phyloP scores from a whole-genome alignment of 2,797 vertebrate genomes.

The Peromyscus aztecus region DNA sequence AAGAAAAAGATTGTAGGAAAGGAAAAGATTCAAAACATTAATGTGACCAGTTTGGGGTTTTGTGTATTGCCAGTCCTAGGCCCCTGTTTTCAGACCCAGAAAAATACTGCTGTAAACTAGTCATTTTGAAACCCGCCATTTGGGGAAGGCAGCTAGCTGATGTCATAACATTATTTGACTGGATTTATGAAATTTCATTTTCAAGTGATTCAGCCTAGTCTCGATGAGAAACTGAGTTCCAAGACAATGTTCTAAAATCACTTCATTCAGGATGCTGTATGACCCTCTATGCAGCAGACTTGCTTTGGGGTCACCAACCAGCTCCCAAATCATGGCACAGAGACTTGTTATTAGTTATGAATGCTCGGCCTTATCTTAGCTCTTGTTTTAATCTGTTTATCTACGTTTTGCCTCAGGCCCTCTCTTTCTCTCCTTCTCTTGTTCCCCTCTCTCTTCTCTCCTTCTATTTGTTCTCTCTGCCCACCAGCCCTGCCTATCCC shows the following conservation, averaged over 20 bases:
- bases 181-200: conserved; percentile 32
- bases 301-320: background rate
- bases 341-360: background rate
- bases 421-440: no score
- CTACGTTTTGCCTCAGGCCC: background rate
- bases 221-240: background rate
- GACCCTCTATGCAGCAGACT: background rate
- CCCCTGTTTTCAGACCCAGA: background rate
- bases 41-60: background rate
- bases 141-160: background rate
- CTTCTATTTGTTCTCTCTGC: no score
- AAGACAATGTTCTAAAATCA: background rate
- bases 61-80: background rate
- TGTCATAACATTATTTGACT: background rate
- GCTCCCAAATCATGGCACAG: background rate
- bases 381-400: background rate
- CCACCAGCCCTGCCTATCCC: no score
- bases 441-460: no score
- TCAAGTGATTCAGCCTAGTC: background rate
- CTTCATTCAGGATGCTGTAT: background rate
- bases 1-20: background rate
- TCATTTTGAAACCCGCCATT: background rate
- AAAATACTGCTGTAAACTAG: background rate
- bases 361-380: background rate
- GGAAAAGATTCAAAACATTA: background rate